Conservation (phyloP, 2,797 vertebrate genomes). For the Coregonus sp. region DNA sequence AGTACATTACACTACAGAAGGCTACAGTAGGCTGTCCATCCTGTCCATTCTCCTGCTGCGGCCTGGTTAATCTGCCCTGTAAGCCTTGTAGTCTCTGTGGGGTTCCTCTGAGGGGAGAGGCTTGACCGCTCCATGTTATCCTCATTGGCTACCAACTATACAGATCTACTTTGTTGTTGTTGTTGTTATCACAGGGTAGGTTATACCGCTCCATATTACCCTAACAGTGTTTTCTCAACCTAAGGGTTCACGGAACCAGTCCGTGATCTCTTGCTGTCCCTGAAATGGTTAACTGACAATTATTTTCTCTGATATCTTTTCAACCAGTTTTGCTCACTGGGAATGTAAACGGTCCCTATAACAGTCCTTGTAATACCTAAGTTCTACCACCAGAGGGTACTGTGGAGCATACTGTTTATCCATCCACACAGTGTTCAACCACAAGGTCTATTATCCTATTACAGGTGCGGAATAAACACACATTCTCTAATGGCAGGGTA, state of each 20-base stretch:
- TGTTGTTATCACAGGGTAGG: conserved; percentile 2
- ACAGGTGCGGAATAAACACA: conserved; percentile 7
- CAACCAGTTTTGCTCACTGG: too few species aligned
- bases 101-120: conserved; percentile 22
- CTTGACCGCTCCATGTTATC: conserved; percentile 9
- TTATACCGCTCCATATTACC: too few species aligned
- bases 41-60: conserved; percentile 24
- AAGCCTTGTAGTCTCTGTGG: conserved; percentile 53
- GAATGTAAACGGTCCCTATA: too few species aligned
- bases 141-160: conserved; percentile 13
- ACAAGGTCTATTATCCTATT: conserved; percentile 11
- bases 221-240: too few species aligned
- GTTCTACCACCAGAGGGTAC: neutral
- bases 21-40: conserved; percentile 25
- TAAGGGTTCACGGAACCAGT: too few species aligned
- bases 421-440: neutral
- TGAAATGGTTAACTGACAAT: too few species aligned
- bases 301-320: too few species aligned
- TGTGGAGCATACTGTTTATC: neutral
- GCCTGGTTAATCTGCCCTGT: conserved; percentile 59
- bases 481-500: neutral
- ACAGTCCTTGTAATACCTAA: neutral
- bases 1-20: too few species aligned
- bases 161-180: conserved; percentile 6
- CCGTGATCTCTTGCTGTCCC: too few species aligned